Evolutionary conservation across 2,888 invertebrate species (phyloP), one percentile per base, ranked within the genome.

Genomic region (Callimorpha dominula): DNA sequence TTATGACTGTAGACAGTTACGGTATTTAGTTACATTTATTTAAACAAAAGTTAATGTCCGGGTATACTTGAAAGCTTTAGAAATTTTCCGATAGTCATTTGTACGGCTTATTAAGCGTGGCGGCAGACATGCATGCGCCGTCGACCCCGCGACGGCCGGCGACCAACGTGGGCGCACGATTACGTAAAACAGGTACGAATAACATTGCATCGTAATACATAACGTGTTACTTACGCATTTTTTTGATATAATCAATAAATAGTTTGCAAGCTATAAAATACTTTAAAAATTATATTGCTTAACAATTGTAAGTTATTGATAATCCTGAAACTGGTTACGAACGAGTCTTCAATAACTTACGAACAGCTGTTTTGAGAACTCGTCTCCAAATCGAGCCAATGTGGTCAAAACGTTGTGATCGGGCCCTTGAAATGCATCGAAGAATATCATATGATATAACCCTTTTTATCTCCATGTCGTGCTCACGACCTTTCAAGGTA

Each of bases 171-270:
- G 73, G 9, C 65, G 49, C 20, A 68, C 67, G 60, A 80, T 87
- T 87, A 87, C 86, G 86, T 85, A 86, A 87, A 87, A 67, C 73
- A 78, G 76, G 78, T 81, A 78, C 76, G 68, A 77, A 81, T 79
- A 76, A 66, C 57, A 63, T 86, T 86, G 75, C 84, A 81, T 80
- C 81, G 83, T 71, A 63, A 54, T 78, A 77, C 74, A 80, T 77
- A 83, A 81, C 73, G 64, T 70, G 63, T 76, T 73, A 63, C 64
- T 78, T 76, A 71, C 70, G 60, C 74, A 78, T 75, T 63, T 31
- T 31, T 31, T 72, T 20, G 57, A 57, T n/a, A 20, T 20, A 57
- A 57, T 20, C 64, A 65, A 66, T 73, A 64, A 65, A 70, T 74
- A 40, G 49, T 12, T 40, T 40, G 31, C 31, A 31, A 31, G 40